These are phyloP conservation scores for Cathartes aura DNA, from an alignment of 2,113 vertebrate species.

Conservation along the genomic window DNA sequence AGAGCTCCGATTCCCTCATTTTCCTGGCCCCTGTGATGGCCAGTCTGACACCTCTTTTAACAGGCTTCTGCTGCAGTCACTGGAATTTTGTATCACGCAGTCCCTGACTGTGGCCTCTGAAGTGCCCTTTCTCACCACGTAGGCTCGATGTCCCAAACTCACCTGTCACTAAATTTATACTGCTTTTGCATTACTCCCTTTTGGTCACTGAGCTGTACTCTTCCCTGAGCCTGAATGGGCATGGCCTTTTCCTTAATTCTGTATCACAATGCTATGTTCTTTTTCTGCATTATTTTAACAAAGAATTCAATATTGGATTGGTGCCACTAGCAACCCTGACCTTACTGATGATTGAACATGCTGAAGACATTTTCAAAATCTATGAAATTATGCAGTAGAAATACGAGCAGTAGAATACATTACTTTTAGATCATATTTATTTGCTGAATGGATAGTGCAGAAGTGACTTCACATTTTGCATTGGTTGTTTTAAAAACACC, in stretches of 20 bases:
- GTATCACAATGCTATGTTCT: not conserved
- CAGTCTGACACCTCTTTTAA: not conserved
- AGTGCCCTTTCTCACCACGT: not conserved
- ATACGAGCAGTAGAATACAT: not conserved
- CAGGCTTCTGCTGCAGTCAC: not conserved
- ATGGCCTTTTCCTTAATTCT: not conserved
- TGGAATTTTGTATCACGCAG: accelerated
- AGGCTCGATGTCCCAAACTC: not conserved
- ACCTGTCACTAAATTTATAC: not conserved
- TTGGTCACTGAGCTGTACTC: not conserved
- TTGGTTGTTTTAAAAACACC: not conserved
- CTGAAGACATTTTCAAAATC: not conserved
- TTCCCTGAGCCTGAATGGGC: not conserved
- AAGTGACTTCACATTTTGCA: not conserved
- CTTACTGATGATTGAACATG: not conserved
- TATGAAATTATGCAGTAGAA: not conserved
- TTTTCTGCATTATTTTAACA: conserved; percentile 4
- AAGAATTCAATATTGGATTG: not conserved
- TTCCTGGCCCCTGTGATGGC: not conserved
- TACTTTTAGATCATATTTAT: not conserved
- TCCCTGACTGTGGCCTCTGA: not conserved
- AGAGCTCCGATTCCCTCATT: not conserved
- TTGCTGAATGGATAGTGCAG: not conserved
- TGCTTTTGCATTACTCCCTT: not conserved
- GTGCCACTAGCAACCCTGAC: not conserved